A percentile compares a stretch with the other conserved stretches of the same genome.
These are phyloP conservation scores for Melanchra persicariae DNA, from an alignment of 2,888 invertebrate genomes.

Conservation along the genomic window DNA sequence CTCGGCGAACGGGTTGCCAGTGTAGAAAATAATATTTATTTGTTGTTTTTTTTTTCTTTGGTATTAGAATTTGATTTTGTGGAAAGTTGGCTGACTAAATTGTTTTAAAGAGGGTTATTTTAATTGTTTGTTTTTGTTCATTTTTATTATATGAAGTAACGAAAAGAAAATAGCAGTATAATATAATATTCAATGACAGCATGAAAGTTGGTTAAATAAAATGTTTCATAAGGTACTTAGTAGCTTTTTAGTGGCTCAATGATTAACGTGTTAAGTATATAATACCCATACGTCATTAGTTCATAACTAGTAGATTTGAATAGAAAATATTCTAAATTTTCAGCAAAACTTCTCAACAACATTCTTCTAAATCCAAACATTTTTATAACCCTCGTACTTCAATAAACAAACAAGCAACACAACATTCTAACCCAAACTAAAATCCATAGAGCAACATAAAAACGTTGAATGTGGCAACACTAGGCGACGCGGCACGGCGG, in stretches of 20 bases:
- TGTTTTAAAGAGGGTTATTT: too few relatives aligned
- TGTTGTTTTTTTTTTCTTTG: slow-evolving; percentile 12
- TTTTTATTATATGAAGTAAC: not conserved
- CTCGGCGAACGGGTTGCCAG: slow-evolving; percentile 64
- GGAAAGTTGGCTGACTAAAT: not conserved
- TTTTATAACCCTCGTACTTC: slow-evolving; percentile 33
- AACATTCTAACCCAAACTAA: slow-evolving; percentile 61
- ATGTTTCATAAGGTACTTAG: too few relatives aligned
- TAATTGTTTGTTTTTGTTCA: not conserved
- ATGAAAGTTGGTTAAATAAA: too few relatives aligned
- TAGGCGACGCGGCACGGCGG: slow-evolving; percentile 53
- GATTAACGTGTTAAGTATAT: too few relatives aligned
- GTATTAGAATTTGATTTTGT: slow-evolving; percentile 13
- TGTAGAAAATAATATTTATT: slow-evolving; percentile 56
- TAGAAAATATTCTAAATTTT: not conserved
- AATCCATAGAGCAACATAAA: slow-evolving; percentile 62
- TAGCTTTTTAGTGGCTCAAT: too few relatives aligned
- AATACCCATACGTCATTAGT: too few relatives aligned
- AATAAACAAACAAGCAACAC: slow-evolving; percentile 53
- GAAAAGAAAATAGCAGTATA: too few relatives aligned
- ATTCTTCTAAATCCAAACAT: slow-evolving; percentile 17
- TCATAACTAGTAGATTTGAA: too few relatives aligned
- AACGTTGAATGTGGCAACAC: slow-evolving; percentile 59
- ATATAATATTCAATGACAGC: too few relatives aligned
- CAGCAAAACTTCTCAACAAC: not conserved